Base-by-base conservation (phyloP, 1,140 invertebrate genomes). In the Mylabris phalerata region DNA sequence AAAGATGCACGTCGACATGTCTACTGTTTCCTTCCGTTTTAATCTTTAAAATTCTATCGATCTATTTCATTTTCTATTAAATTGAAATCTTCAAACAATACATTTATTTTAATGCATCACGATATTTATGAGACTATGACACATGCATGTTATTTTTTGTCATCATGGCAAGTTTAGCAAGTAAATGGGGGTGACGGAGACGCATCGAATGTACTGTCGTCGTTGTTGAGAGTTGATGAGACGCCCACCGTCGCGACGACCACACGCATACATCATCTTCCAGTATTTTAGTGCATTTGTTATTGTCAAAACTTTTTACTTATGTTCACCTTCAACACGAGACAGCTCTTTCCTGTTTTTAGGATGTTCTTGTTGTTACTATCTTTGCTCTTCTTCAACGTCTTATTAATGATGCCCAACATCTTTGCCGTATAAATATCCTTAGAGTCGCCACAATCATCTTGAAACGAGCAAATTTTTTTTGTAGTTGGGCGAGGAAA, bases 1-100 rank as follows among this genome's bases (percentile, higher is more conserved):
- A 65, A 65, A 65, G 63, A 65, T 62, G 60, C 56, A 60, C 57
- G 60, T 65, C 60, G 60, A 54, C 63, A 65, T 51, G 60, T 65
- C 55, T 51, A 13, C 32, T 38, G 25, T 38, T 24, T 38, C 49
- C 9, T 10, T 42, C 9, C 11, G 41, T n/a, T 42, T 42, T 42
- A 42, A 42, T 42, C 11, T 42, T 32, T 7, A 32, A 32, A 32
- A 32, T 32, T 19, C 19, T 2, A 19, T 19, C 1, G 19, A 19
- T 19, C 19, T 19, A 19, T 19, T 19, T 2, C 19, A 19, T 19
- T 19, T 40, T 6, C 39, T 40, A 40, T 40, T 7, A 7, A 40
- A 7, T 40, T 0, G 9, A n/a, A 42, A 10, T 7, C 3, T 42
- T 3, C 9, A 42, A 1, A 10, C 4, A 42, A 42, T 42, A 40